Percentiles rank a stretch among this genome's conserved stretches.
Evolutionary conservation across 2,888 invertebrate genomes (phyloP).

Genomic region (Sinopyrophorus schimmeli): DNA sequence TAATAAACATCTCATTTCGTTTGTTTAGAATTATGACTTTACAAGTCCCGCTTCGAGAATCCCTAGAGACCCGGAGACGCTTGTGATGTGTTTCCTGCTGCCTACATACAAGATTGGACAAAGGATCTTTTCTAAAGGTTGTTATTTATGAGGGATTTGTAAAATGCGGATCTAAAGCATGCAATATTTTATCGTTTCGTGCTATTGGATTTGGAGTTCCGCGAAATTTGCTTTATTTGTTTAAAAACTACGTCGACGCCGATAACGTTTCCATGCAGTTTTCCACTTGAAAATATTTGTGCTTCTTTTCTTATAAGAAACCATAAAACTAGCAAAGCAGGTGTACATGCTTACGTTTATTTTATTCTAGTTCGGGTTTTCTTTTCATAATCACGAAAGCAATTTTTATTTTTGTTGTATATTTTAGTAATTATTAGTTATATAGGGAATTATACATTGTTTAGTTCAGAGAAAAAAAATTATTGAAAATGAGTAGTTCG

Average conservation of each 20-base stretch:
- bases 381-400: too few relatives aligned
- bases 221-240: conserved; percentile 25
- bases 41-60: conserved; percentile 24
- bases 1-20: conserved; percentile 37
- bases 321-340: conserved; percentile 9
- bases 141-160: conserved; percentile 32
- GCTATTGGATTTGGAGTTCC: conserved; percentile 27
- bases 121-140: conserved; percentile 32
- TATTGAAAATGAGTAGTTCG: too few relatives aligned
- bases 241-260: conserved; percentile 17
- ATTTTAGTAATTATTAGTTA: too few relatives aligned
- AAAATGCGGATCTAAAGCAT: conserved; percentile 29
- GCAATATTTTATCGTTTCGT: conserved; percentile 30
- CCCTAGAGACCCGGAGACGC: conserved; percentile 28
- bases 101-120: conserved; percentile 31
- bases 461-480: too few relatives aligned
- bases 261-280: conserved; percentile 14
- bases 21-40: conserved; percentile 34
- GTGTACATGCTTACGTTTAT: too few relatives aligned
- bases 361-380: too few relatives aligned
- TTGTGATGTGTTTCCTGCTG: conserved; percentile 30
- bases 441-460: too few relatives aligned
- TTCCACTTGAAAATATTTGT: conserved; percentile 14
- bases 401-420: too few relatives aligned
- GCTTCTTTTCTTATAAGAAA: conserved; percentile 2